These are phyloP conservation scores for Chirona hameri DNA, from an alignment of 2,888 invertebrate species.

Conservation along the genomic window DNA sequence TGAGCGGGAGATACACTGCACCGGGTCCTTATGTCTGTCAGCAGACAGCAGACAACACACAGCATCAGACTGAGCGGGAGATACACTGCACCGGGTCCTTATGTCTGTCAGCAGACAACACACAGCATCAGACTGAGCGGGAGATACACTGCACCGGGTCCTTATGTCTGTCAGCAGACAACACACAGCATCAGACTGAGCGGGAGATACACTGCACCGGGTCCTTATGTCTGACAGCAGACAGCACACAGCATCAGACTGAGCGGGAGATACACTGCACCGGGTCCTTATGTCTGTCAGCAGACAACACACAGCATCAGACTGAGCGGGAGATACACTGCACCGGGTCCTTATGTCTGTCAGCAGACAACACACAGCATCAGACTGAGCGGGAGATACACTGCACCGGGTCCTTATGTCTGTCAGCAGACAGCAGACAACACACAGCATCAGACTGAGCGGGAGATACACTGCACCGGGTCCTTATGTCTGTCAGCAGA, in stretches of 20 bases:
- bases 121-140: no score
- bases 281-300: slow-evolving; percentile 82
- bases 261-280: slow-evolving; percentile 87
- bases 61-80: slow-evolving; percentile 84
- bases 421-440: slow-evolving; percentile 49
- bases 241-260: slow-evolving; percentile 90
- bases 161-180: no score
- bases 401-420: slow-evolving; percentile 93
- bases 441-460: no score
- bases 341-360: slow-evolving; percentile 89
- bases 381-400: slow-evolving; percentile 85
- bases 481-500: slow-evolving; percentile 52
- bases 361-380: slow-evolving; percentile 56
- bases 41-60: slow-evolving; percentile 11
- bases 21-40: slow-evolving; percentile 87
- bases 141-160: no score
- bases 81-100: slow-evolving; percentile 93
- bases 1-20: slow-evolving; percentile 90
- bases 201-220: no score
- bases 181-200: no score
- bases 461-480: no score
- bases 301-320: slow-evolving; percentile 60
- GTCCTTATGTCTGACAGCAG: slow-evolving; percentile 83
- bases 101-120: slow-evolving; percentile 60
- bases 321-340: slow-evolving; percentile 89